Evolutionary conservation across 1,140 invertebrate genomes (phyloP), one percentile per base, ranked within the genome.

Genomic region (Orius insidiosus): DNA sequence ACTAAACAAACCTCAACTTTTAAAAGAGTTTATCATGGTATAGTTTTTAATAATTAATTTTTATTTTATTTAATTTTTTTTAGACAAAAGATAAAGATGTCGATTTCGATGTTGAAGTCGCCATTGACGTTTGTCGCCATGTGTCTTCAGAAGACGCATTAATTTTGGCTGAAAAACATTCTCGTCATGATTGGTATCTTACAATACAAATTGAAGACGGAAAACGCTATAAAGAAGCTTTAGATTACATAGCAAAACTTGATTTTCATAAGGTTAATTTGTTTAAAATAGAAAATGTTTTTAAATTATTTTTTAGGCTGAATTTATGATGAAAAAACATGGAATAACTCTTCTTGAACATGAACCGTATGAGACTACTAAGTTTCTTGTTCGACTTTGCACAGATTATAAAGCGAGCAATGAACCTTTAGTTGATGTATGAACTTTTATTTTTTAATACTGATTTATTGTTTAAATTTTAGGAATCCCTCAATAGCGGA

Each of bases 101-200:
- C 14, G 81, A 88, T 60, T 93, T 92, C 67, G 86, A 94, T 64
- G 83, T 92, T 0, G 86, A 93, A 65, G 86, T 88, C 19, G 88
- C 87, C 16, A 90, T 94, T 48, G 85, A 83, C 70, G 87, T 89
- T 16, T 85, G 83, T 55, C 72, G 86, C 16, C 79, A 86, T 67
- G 82, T 85, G 0, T 92, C 85, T 50, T 75, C 76, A 6, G 73
- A 83, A 51, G 85, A 93, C 66, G 89, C 88, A 7, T 59, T 93
- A 7, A 66, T 78, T 33, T 65, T 94, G 11, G 84, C 88, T 0
- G 74, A 81, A 53, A 84, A 82, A 56, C 82, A 93, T 65, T 60
- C 68, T 13, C 75, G 81, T 49, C 83, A 90, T 63, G 82, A 90
- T 53, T 86, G 81, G 76, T 88, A 85, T 60, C 70, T 94, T 3